Percentiles rank a stretch among this genome's conserved stretches.
Conservation (phyloP, 2,797 vertebrate genomes). For the Anableps anableps region DNA sequence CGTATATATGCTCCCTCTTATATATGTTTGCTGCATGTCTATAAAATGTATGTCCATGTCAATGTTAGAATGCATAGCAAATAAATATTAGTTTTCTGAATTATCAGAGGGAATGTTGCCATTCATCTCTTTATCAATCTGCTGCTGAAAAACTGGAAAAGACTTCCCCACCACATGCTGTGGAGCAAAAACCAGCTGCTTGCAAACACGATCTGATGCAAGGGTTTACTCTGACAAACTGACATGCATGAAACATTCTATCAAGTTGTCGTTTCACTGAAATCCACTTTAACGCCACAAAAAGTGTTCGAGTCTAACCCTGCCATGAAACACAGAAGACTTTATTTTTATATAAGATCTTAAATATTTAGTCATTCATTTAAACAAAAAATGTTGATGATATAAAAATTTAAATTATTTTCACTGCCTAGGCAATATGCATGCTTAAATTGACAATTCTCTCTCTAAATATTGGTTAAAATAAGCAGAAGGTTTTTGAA, state of each 20-base stretch:
- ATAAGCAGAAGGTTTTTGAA: no score
- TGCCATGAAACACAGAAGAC: not conserved
- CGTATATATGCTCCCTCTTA: not conserved
- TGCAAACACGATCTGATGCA: conserved; percentile 55
- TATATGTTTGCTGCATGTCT: no score
- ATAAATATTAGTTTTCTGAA: not conserved
- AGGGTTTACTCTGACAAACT: conserved; percentile 8
- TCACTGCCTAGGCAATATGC: not conserved
- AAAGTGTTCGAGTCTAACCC: not conserved
- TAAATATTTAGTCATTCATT: not conserved
- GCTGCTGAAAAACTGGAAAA: not conserved
- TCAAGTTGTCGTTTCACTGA: not conserved
- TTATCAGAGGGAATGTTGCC: not conserved
- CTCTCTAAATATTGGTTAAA: not conserved
- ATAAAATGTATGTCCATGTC: not conserved
- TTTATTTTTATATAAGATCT: not conserved
- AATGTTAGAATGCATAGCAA: not conserved
- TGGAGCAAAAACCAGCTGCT: conserved; percentile 15
- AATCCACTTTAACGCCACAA: conserved; percentile 25
- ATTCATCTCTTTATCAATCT: not conserved
- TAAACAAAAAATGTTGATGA: not conserved
- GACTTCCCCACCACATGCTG: conserved; percentile 34
- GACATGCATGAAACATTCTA: not conserved
- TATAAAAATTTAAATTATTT: not conserved
- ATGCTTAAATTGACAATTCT: not conserved